Evolutionary conservation across 2,113 vertebrate species (phyloP).

Genomic region (Tragelaphus buxtoni): DNA sequence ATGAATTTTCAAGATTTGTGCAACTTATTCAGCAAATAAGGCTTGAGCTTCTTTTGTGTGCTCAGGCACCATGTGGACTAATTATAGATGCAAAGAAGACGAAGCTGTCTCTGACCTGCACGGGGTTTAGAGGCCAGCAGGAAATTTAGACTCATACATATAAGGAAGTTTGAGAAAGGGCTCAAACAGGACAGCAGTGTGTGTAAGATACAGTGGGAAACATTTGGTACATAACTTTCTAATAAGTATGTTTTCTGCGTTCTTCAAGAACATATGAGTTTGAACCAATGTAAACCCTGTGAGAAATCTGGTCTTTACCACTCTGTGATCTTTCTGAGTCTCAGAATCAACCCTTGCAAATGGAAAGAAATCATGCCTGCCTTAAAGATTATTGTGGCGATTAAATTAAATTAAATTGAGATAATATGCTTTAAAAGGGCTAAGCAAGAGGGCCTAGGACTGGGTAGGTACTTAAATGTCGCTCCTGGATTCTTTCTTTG

Average conservation of each 20-base stretch:
- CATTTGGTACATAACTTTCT: not conserved
- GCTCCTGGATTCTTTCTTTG: not conserved
- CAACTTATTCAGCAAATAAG: slow-evolving; percentile 54
- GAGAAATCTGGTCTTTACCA: not conserved
- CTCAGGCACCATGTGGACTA: slow-evolving; percentile 14
- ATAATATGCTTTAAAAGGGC: not conserved
- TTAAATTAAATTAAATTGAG: not conserved
- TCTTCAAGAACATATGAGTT: not conserved
- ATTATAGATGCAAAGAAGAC: slow-evolving; percentile 42
- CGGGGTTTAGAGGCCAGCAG: not conserved
- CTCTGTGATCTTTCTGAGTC: not conserved
- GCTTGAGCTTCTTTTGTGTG: not conserved
- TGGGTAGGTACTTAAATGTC: not conserved
- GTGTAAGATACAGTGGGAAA: not conserved
- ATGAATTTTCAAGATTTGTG: slow-evolving; percentile 49
- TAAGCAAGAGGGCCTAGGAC: not conserved
- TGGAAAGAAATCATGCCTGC: not conserved
- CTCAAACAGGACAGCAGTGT: not conserved
- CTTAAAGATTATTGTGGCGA: not conserved
- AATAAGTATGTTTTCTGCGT: not conserved
- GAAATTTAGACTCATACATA: not conserved
- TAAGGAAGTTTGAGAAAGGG: not conserved
- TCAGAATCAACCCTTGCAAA: not conserved
- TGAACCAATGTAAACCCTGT: not conserved
- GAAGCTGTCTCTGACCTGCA: slow-evolving; percentile 17